phyloP scores from a whole-genome alignment of 2,888 invertebrate genomes.

The Chymomyza procnemis region DNA sequence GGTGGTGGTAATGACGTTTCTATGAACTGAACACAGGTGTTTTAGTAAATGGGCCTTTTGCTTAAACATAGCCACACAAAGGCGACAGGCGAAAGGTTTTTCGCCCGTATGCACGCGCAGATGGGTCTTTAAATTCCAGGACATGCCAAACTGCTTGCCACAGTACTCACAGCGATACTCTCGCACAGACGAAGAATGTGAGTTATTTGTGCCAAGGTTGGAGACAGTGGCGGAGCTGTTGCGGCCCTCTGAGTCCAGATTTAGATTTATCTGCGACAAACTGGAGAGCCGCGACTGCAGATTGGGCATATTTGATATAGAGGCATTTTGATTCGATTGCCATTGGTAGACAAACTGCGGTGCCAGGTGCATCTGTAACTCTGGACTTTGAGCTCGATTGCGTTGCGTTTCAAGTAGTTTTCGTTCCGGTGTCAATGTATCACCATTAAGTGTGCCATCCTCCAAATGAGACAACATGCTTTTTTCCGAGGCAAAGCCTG shows the following conservation, averaged over 20 bases:
- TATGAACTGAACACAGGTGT: constrained; percentile 92
- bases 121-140: constrained; percentile 94
- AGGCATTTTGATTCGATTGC: constrained; percentile 75
- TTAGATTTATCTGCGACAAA: constrained; percentile 67
- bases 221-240: constrained; percentile 50
- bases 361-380: constrained; percentile 79
- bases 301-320: constrained; percentile 73
- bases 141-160: constrained; percentile 94
- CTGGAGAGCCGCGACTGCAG: constrained; percentile 71
- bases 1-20: constrained; percentile 87
- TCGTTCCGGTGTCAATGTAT: constrained; percentile 70
- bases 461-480: constrained; percentile 72
- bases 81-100: constrained; percentile 92
- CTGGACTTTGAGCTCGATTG: constrained; percentile 84
- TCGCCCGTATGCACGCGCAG: constrained; percentile 92
- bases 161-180: constrained; percentile 94
- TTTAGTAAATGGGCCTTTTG: constrained; percentile 92
- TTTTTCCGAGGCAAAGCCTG: constrained; percentile 79
- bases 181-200: constrained; percentile 84
- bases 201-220: constrained; percentile 54
- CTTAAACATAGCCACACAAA: constrained; percentile 94
- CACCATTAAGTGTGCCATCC: constrained; percentile 69
- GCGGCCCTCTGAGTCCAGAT: constrained; percentile 58
- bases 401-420: constrained; percentile 72
- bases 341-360: constrained; percentile 80